Base-by-base conservation (phyloP, 2,888 invertebrate genomes). In the Ptilodon capucinus region DNA sequence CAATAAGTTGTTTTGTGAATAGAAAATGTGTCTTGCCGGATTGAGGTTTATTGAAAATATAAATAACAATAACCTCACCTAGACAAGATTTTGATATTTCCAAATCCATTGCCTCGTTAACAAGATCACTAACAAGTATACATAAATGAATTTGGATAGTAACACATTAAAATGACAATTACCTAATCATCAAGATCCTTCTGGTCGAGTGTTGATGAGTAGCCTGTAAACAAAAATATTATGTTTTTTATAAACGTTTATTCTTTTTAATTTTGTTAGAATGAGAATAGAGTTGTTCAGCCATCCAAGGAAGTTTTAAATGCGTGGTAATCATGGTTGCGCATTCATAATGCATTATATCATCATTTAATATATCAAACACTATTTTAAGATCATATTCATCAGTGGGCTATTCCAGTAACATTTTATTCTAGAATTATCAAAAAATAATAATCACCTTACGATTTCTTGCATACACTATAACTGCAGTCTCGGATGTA, bases 271-370 rank as follows among this genome's bases (percentile, higher is more conserved):
- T 25, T 34, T 6, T 36, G 0, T 0, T 8, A 3, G 2, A 4
- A 19, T 1, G 4, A 8, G 14, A 5, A 16, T 34, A 4, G n/a
- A 7, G 9, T 17, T 35, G 45, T 49, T 90, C 91, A 91, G 91
- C 89, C 91, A 91, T 91, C 91, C 91, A 91, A 91, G 91, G 90
- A 91, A 91, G 91, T 89, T 86, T 78, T 72, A 85, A 84, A 89
- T 89, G 89, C 86, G 78, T 90, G 85, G 89, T 91, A 91, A 91
- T 89, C 91, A 91, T 55, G 85, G 86, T 89, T 90, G 86, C 90
- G 84, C 91, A 81, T 86, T 89, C 90, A 90, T 88, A 58, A 79
- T 68, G 88, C 89, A 90, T 87, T 81, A 52, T 87, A 87, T 87
- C 91, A 91, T 91, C 91, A 91, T 81, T 57, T 21, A n/a, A n/a